Base-by-base conservation (phyloP, 1,140 invertebrate species). In the Bombus vancouverensis region DNA sequence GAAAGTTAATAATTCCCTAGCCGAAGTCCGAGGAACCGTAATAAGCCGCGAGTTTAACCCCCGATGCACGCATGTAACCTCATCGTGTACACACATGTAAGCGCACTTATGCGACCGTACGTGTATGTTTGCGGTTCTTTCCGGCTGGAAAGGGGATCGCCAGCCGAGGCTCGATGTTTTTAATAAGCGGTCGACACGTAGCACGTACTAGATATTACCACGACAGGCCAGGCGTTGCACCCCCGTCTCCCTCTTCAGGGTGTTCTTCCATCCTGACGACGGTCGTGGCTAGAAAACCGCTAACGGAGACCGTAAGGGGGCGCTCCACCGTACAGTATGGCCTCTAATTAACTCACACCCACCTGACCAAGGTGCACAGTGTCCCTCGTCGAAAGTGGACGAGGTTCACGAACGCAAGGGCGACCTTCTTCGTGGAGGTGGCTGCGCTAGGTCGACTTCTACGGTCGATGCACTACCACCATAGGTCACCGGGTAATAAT, bases 141-240 rank as follows among this genome's bases (percentile, higher is more conserved):
- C 76, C 74, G 83, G 80, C 32, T 83, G 88, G 83, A 85, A 90
- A 81, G 85, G 87, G 73, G 88, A 87, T 88, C 87, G 89, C 87
- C 87, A 84, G 86, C 71, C 88, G 87, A 87, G 90, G 90, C 91
- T 91, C 83, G 92, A 92, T 93, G 92, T 94, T 94, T 94, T 94
- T 94, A 94, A 94, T 94, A 94, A 94, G 93, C 93, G 91, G 89
- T 91, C 81, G 87, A 93, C 91, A 90, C 91, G 91, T 91, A 92
- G 91, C 92, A 94, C 91, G 91, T 93, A 92, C 85, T 92, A 88
- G 92, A 93, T 93, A 94, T 94, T 93, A 93, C 92, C 87, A 87
- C 89, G 91, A 91, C 91, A 91, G 91, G 87, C 87, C 87, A 85
- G 59, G 78, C 80, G 59, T 71, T 66, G 34, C 82, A 73, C 86